Evolutionary conservation across 2,113 vertebrate genomes (phyloP).

Genomic region (Corythaixoides concolor): DNA sequence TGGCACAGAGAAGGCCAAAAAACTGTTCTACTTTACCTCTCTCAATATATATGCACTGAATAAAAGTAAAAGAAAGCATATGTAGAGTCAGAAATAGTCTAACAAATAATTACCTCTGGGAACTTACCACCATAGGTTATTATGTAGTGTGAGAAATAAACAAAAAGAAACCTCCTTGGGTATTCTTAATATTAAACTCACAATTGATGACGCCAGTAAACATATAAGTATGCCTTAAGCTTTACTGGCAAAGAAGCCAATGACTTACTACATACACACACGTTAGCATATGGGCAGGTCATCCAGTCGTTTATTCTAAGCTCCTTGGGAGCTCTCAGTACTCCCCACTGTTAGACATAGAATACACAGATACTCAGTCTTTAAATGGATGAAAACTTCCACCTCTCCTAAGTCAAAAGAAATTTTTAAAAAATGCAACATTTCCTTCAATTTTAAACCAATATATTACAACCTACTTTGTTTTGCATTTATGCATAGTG

Average conservation of each 20-base stretch:
- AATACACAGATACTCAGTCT: not conserved
- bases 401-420: not conserved
- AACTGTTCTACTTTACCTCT: not conserved
- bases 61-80: not conserved
- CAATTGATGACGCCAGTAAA: not conserved
- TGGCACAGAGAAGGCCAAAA: not conserved
- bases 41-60: not conserved
- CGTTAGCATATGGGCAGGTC: not conserved
- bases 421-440: not conserved
- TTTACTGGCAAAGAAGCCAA: not conserved
- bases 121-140: not conserved
- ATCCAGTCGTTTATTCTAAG: not conserved
- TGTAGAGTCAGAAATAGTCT: not conserved
- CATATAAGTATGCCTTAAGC: not conserved
- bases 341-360: not conserved
- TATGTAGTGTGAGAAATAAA: not conserved
- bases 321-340: not conserved
- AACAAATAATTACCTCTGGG: not conserved
- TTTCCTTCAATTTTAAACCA: not conserved
- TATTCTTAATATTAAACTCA: not conserved
- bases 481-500: not conserved
- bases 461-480: not conserved
- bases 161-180: conserved; percentile 1
- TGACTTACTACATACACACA: not conserved
- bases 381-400: not conserved